Evolutionary conservation across 2,797 vertebrate genomes (phyloP), one percentile per base, ranked within the genome.

Genomic region (Syngnathus acus): DNA sequence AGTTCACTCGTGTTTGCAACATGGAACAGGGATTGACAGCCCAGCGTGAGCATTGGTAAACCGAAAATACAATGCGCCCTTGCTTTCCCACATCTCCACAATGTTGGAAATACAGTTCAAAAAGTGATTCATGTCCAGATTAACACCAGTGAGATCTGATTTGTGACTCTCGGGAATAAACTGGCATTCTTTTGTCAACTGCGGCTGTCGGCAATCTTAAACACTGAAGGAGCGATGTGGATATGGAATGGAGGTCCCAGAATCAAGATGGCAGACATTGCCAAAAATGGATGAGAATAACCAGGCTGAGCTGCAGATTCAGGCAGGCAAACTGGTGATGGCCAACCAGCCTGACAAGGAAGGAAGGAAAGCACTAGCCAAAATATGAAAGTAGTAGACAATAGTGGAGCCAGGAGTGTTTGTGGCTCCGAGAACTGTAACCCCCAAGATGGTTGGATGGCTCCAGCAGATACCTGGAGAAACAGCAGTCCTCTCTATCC

Each of bases 1-100:
- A 71, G 65, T 74, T 84, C 73, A 78, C 72, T 79, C 67, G 61
- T 72, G 54, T 84, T 69, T 79, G 74, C 72, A 70, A 79, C 71
- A 72, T 66, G 68, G 73, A 72, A 71, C 66, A 65, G 40, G 37
- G 70, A 71, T 66, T 62, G 65, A 65, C 64, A 64, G 68, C 68
- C 51, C 42, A 37, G 19, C 64, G 59, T 54, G 53, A 59, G 37
- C 43, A 7, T 38, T 19, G 61, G 10, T 6, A 21, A 19, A 37
- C 10, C 3, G 17, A 17, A 64, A 48, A 39, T 65, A 50, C 39
- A 32, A 50, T 26, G 40, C 8, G 37, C 68, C 62, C 65, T 70
- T 63, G 67, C 54, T 72, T 26, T 78, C 48, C 64, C 47, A 10
- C 13, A 51, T 40, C n/a, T 54, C 38, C 60, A 54, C 43, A 32